Evolutionary conservation across 2,888 invertebrate genomes (phyloP).

Genomic region (Schrankia costaestrigalis): DNA sequence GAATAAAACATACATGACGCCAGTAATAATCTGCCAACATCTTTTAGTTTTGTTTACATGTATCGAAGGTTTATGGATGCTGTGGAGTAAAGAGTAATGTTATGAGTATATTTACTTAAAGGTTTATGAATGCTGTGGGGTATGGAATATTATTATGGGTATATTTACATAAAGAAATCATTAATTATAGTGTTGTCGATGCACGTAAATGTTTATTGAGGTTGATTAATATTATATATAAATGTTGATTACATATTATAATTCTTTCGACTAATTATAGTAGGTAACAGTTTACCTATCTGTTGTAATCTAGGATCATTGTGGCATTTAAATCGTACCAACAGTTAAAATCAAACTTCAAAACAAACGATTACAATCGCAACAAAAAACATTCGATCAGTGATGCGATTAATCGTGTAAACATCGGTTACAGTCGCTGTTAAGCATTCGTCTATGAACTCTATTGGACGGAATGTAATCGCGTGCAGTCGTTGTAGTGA

Average conservation of each 20-base stretch:
- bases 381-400: no score
- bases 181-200: no score
- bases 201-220: no score
- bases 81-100: constrained; percentile 1
- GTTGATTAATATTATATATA: no score
- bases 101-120: neutral
- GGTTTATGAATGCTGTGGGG: no score
- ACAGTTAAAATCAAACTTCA: constrained; percentile 12
- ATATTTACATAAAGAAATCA: no score
- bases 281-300: no score
- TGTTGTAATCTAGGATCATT: no score
- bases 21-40: constrained; percentile 63
- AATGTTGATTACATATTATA: no score
- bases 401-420: constrained; percentile 58
- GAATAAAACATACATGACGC: constrained; percentile 68
- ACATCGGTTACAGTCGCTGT: constrained; percentile 41
- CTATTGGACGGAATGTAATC: constrained; percentile 27
- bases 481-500: constrained; percentile 36
- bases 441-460: constrained; percentile 18
- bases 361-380: constrained; percentile 32
- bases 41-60: constrained; percentile 39
- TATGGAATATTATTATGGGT: no score
- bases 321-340: no score
- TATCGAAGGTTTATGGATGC: constrained; percentile 15
- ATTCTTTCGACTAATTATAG: no score